Conservation (phyloP, 2,888 invertebrate genomes). For the Subacronicta megacephala region DNA sequence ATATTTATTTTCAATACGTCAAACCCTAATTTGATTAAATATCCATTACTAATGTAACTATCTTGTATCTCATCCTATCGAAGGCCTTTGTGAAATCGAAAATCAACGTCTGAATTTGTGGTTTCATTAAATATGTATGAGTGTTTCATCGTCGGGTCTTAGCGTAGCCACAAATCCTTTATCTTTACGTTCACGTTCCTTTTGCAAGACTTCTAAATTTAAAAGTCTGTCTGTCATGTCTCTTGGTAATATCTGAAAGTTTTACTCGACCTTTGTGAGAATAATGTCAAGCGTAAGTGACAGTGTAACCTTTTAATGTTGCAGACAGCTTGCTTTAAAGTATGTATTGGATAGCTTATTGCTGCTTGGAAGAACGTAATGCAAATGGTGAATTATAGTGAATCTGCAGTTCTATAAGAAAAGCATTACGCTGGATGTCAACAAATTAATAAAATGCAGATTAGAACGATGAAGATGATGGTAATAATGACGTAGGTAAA, state of each 20-base stretch:
- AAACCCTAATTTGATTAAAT: constrained; percentile 17
- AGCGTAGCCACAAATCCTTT: constrained; percentile 23
- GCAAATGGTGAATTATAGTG: too few species aligned
- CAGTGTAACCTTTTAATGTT: constrained; percentile 20
- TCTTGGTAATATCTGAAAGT: constrained; percentile 20
- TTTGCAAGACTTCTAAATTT: constrained; percentile 37
- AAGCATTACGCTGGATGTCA: too few species aligned
- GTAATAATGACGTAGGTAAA: too few species aligned
- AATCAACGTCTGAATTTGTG: constrained; percentile 38
- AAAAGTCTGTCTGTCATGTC: constrained; percentile 37
- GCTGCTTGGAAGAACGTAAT: not conserved
- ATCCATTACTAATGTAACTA: constrained; percentile 33
- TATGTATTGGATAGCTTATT: not conserved
- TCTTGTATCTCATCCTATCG: constrained; percentile 27
- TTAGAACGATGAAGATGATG: too few species aligned
- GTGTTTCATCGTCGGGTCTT: constrained; percentile 27
- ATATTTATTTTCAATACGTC: too few species aligned
- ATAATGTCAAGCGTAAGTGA: constrained; percentile 30
- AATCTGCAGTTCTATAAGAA: too few species aligned
- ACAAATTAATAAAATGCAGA: too few species aligned
- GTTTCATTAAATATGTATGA: constrained; percentile 51
- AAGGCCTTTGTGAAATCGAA: constrained; percentile 34
- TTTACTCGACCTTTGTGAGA: constrained; percentile 30
- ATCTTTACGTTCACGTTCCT: constrained; percentile 31
- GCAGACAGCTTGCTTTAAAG: not conserved